phyloP scores from a whole-genome alignment of 2,888 invertebrate genomes.

The Selenia dentaria region DNA sequence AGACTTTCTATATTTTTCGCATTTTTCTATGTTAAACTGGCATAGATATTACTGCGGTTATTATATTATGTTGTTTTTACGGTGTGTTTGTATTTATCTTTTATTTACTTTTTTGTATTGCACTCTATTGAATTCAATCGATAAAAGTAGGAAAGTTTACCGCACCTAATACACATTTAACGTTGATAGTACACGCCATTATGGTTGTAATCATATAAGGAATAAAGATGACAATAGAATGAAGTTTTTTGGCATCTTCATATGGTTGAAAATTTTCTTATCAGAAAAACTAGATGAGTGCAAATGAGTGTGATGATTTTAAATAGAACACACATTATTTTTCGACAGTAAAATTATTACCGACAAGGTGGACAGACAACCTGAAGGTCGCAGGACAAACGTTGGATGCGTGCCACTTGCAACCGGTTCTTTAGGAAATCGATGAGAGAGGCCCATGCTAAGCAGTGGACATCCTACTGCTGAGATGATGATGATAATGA shows the following conservation, averaged over 20 bases:
- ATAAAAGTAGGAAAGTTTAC: constrained; percentile 27
- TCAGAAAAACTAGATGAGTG: too few relatives aligned
- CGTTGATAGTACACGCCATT: constrained; percentile 20
- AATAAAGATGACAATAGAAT: constrained; percentile 20
- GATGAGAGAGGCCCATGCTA: too few relatives aligned
- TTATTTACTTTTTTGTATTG: constrained; percentile 6
- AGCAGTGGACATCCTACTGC: too few relatives aligned
- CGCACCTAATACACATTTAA: constrained; percentile 29
- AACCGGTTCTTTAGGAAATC: too few relatives aligned
- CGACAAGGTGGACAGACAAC: too few relatives aligned
- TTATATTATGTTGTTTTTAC: neutral
- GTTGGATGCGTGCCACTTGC: too few relatives aligned
- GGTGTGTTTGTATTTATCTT: neutral
- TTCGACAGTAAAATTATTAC: too few relatives aligned
- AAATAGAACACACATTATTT: too few relatives aligned
- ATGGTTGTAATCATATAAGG: neutral
- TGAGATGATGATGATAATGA: too few relatives aligned
- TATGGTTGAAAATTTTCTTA: too few relatives aligned
- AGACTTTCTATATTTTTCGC: constrained; percentile 45
- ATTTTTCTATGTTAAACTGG: constrained; percentile 57
- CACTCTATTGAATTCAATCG: constrained; percentile 30
- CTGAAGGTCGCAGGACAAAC: too few relatives aligned
- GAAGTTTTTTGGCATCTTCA: constrained; percentile 21
- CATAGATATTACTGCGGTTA: neutral
- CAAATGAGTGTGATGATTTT: too few relatives aligned